Evolutionary conservation across 2,888 invertebrate genomes (phyloP).

Genomic region (Psylliodes chrysocephalus): DNA sequence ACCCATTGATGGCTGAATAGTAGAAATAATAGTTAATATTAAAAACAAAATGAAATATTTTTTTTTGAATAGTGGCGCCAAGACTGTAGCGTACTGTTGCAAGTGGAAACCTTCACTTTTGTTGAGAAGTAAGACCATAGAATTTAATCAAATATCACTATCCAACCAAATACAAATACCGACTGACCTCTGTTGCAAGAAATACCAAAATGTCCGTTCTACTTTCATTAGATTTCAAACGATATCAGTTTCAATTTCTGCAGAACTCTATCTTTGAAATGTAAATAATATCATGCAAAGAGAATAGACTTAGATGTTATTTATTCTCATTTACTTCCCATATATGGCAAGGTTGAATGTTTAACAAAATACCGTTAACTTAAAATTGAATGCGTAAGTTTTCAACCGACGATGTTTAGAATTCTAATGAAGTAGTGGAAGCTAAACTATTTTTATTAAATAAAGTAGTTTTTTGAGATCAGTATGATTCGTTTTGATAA

Average conservation of each 20-base stretch:
- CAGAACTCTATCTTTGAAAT: slow-evolving; percentile 32
- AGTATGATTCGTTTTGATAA: too few relatives aligned
- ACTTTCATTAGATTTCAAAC: slow-evolving; percentile 34
- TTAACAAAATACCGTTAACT: slow-evolving; percentile 4
- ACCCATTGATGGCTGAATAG: too few relatives aligned
- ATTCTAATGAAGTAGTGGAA: not conserved
- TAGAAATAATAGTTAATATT: too few relatives aligned
- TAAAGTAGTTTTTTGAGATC: too few relatives aligned
- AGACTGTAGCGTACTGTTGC: too few relatives aligned
- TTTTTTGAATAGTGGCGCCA: too few relatives aligned
- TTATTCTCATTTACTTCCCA: not conserved
- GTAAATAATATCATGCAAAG: slow-evolving; percentile 1
- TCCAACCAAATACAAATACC: not conserved
- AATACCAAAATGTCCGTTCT: slow-evolving; percentile 32
- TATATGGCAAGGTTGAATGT: slow-evolving; percentile 9
- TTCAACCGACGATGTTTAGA: not conserved
- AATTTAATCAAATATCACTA: not conserved
- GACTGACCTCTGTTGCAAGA: not conserved
- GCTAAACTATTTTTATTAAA: too few relatives aligned
- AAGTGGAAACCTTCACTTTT: not conserved
- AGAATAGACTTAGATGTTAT: slow-evolving; percentile 7
- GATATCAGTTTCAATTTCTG: slow-evolving; percentile 30
- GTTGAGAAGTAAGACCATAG: not conserved
- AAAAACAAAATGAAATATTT: too few relatives aligned
- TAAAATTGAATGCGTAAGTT: not conserved